phyloP scores from a whole-genome alignment of 2,888 invertebrate species.

The Epirrita christyi region DNA sequence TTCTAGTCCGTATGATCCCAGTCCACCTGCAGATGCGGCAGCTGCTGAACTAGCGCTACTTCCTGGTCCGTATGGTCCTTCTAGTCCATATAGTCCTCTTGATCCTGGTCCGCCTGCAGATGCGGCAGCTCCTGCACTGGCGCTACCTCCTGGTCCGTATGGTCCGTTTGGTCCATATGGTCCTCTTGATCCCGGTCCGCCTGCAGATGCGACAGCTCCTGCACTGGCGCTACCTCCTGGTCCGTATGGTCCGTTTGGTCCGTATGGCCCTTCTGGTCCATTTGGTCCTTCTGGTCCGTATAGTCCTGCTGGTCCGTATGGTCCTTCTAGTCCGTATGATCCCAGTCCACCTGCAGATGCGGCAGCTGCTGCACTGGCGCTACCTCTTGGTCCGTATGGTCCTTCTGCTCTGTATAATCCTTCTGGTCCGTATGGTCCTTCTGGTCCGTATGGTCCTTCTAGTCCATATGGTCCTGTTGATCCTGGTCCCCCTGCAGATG shows the following conservation, averaged over 20 bases:
- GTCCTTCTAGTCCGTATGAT: background rate
- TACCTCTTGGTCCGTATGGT: background rate
- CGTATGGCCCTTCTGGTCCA: background rate
- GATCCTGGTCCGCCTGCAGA: no score
- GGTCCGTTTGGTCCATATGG: no score
- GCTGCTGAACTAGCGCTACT: no score
- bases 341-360: background rate
- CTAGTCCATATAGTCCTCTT: background rate
- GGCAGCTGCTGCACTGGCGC: background rate
- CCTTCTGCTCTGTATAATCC: background rate
- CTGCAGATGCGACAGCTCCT: background rate
- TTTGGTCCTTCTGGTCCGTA: no score
- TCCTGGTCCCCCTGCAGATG: background rate
- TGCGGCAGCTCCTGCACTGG: background rate
- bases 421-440: background rate
- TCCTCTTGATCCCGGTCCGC: no score
- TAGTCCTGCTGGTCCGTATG: background rate
- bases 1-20: no score
- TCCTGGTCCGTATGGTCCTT: background rate
- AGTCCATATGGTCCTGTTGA: background rate
- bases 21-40: no score
- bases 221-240: background rate
- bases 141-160: no score
- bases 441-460: background rate
- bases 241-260: background rate